A percentile compares a stretch with the other conserved stretches of the same genome.
Evolutionary conservation across 2,113 vertebrate species (phyloP).

Genomic region (Erythrocercus mccallii): DNA sequence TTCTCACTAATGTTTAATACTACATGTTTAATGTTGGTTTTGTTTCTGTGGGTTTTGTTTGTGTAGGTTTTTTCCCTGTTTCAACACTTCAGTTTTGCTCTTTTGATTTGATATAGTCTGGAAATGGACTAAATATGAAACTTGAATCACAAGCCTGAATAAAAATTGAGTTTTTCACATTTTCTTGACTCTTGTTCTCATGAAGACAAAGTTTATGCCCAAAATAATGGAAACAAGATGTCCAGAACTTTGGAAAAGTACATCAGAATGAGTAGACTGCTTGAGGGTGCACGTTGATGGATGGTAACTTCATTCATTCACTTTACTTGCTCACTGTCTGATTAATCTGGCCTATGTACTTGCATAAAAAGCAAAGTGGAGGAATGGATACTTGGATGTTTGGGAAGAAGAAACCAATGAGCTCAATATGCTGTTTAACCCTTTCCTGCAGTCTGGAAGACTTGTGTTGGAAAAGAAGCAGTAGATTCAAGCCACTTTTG

Average conservation of each 20-base stretch:
- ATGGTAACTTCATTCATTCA: not conserved
- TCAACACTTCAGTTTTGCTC: not conserved
- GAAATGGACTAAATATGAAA: not conserved
- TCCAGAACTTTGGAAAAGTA: not conserved
- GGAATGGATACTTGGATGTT: not conserved
- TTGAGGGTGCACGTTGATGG: not conserved
- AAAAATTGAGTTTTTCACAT: not conserved
- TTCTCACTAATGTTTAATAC: not conserved
- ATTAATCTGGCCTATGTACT: not conserved
- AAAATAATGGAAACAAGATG: not conserved
- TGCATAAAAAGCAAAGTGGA: not conserved
- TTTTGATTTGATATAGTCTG: not conserved
- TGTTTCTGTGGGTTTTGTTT: not conserved
- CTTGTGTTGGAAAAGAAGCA: not conserved
- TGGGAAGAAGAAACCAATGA: not conserved
- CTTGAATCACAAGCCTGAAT: not conserved
- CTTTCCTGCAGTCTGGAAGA: not conserved
- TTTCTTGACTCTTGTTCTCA: not conserved
- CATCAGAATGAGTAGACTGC: not conserved
- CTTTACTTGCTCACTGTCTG: not conserved
- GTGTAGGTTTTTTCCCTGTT: not conserved
- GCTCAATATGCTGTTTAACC: not conserved
- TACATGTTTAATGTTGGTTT: not conserved
- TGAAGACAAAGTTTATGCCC: not conserved
- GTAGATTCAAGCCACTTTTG: not conserved